These are phyloP conservation scores for Xenopus laevis DNA, from an alignment of 2,113 vertebrate genomes.

Conservation along the genomic window DNA sequence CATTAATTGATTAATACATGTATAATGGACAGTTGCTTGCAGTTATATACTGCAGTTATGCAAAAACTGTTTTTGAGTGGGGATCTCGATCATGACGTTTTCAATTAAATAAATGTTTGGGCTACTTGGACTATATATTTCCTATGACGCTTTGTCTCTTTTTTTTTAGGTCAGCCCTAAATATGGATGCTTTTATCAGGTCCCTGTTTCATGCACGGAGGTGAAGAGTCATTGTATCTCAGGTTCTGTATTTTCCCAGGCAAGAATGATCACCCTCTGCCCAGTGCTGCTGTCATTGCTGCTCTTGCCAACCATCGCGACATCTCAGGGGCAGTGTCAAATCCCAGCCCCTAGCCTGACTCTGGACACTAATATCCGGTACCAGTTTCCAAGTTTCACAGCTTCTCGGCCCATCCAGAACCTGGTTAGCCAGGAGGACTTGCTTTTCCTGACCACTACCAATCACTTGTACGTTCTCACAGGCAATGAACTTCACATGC, in stretches of 20 bases:
- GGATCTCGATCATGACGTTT: too few relatives aligned
- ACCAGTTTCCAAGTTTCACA: slow-evolving; percentile 64
- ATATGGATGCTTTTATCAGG: not conserved
- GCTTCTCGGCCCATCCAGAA: slow-evolving; percentile 73
- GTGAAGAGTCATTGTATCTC: slow-evolving; percentile 1
- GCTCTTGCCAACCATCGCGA: not conserved
- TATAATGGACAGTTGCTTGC: too few relatives aligned
- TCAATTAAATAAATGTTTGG: too few relatives aligned
- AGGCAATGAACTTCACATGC: slow-evolving; percentile 36
- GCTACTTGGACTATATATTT: too few relatives aligned
- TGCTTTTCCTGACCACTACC: slow-evolving; percentile 74
- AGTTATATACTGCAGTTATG: too few relatives aligned
- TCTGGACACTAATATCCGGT: slow-evolving; percentile 1
- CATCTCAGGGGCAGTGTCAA: not conserved
- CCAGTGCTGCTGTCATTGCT: not conserved
- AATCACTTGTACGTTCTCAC: slow-evolving; percentile 79
- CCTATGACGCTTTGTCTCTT: not conserved
- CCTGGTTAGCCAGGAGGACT: slow-evolving; percentile 49
- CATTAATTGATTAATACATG: too few relatives aligned
- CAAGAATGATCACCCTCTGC: not conserved
- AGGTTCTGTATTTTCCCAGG: too few relatives aligned
- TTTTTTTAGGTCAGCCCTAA: not conserved
- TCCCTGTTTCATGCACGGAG: not conserved
- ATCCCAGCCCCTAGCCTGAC: not conserved
- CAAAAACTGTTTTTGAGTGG: too few relatives aligned